Conservation (phyloP, 2,113 vertebrate species). For the Corvus cornix region DNA sequence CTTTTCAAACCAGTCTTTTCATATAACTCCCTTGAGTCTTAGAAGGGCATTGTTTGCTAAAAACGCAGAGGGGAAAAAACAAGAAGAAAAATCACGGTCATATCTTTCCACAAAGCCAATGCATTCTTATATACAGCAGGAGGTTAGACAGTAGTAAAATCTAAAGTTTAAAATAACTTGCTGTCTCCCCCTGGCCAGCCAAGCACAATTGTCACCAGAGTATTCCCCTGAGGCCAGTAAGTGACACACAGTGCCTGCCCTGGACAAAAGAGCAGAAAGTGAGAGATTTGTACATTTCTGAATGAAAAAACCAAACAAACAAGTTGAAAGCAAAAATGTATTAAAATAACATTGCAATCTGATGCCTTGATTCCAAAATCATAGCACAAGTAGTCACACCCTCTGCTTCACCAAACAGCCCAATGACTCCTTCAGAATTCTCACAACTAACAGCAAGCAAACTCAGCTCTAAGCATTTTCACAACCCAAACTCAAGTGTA, state of each 20-base stretch:
- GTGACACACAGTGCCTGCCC: not conserved
- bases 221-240: not conserved
- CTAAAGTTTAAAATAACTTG: not conserved
- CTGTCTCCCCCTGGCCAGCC: not conserved
- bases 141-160: not conserved
- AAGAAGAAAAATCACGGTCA: not conserved
- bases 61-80: not conserved
- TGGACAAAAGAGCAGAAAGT: not conserved
- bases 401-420: not conserved
- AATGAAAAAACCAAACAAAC: not conserved
- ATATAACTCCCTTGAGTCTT: not conserved
- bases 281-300: not conserved
- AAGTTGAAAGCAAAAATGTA: not conserved
- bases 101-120: not conserved
- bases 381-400: not conserved
- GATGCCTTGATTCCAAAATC: not conserved
- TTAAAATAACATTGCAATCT: not conserved
- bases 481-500: not conserved
- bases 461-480: not conserved
- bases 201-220: not conserved
- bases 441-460: not conserved
- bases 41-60: not conserved
- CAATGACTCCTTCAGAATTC: not conserved
- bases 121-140: not conserved
- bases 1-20: not conserved